Percentiles rank a stretch among this genome's conserved stretches.
phyloP scores from a whole-genome alignment of 2,113 vertebrate species.

The Gymnarchus niloticus region DNA sequence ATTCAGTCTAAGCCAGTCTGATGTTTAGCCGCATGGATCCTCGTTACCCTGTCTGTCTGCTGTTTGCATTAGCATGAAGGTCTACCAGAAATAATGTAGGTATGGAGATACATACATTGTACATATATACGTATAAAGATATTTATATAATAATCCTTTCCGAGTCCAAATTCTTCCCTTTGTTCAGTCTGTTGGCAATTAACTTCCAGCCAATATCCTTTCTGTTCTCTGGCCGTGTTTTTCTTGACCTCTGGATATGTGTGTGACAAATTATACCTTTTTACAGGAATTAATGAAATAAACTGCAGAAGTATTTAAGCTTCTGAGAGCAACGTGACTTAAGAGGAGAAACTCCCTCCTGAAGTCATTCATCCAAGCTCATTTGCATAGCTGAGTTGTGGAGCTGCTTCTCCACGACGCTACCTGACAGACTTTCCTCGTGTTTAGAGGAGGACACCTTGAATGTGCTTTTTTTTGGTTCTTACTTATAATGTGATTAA shows the following conservation, averaged over 20 bases:
- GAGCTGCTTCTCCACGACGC: not conserved
- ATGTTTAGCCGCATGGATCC: too few relatives aligned
- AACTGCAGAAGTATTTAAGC: slow-evolving; percentile 19
- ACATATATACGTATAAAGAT: too few relatives aligned
- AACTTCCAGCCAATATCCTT: not conserved
- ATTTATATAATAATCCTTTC: too few relatives aligned
- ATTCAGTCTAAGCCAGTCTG: too few relatives aligned
- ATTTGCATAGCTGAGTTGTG: slow-evolving; percentile 19
- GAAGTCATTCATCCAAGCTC: slow-evolving; percentile 11
- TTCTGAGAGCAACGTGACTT: slow-evolving; percentile 21
- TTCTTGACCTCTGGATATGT: not conserved
- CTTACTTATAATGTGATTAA: not conserved
- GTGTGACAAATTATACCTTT: slow-evolving; percentile 19
- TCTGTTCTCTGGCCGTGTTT: not conserved
- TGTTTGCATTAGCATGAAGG: too few relatives aligned
- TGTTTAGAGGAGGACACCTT: not conserved
- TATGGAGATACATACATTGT: not conserved
- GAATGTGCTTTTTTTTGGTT: slow-evolving; percentile 6
- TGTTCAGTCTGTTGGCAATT: not conserved
- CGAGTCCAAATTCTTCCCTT: not conserved
- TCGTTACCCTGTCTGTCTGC: too few relatives aligned
- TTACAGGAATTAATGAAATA: slow-evolving; percentile 24
- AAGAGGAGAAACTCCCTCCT: slow-evolving; percentile 1
- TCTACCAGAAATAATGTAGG: too few relatives aligned
- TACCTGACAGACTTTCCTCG: not conserved